Evolutionary conservation across 2,113 vertebrate genomes (phyloP).

Genomic region (Formicarius rufipectus): DNA sequence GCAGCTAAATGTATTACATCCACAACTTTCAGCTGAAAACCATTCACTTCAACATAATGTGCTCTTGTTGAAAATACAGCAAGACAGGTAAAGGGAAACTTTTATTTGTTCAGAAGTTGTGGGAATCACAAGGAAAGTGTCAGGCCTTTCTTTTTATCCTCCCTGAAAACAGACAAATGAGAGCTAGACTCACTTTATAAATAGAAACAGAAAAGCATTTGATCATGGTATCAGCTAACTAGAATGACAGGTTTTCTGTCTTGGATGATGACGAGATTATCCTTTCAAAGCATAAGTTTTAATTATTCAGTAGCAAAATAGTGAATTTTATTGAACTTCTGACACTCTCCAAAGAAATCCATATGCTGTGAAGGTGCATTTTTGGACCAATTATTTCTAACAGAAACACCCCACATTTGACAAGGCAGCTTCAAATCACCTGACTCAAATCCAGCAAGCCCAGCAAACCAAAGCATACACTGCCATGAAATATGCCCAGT

Average conservation of each 20-base stretch:
- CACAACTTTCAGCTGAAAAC: not conserved
- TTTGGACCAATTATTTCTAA: not conserved
- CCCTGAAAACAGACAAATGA: not conserved
- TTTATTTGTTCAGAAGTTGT: not conserved
- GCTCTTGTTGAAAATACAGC: not conserved
- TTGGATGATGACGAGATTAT: not conserved
- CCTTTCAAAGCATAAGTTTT: conserved; percentile 14
- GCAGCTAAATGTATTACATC: not conserved
- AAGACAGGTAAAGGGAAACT: not conserved
- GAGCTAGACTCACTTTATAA: not conserved
- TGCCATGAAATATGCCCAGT: not conserved
- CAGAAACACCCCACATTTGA: not conserved
- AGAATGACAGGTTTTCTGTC: not conserved
- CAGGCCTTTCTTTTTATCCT: not conserved
- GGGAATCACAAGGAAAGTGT: not conserved
- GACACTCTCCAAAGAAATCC: not conserved
- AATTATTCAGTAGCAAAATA: conserved; percentile 16
- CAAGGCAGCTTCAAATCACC: not conserved
- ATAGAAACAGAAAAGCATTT: conserved; percentile 28
- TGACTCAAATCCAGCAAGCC: not conserved
- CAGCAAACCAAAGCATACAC: not conserved
- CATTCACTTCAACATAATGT: not conserved
- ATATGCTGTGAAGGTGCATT: not conserved
- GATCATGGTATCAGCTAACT: not conserved
- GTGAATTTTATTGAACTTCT: not conserved